Evolutionary conservation across 2,113 vertebrate species (phyloP).

Genomic region (Eptatretus burgeri): DNA sequence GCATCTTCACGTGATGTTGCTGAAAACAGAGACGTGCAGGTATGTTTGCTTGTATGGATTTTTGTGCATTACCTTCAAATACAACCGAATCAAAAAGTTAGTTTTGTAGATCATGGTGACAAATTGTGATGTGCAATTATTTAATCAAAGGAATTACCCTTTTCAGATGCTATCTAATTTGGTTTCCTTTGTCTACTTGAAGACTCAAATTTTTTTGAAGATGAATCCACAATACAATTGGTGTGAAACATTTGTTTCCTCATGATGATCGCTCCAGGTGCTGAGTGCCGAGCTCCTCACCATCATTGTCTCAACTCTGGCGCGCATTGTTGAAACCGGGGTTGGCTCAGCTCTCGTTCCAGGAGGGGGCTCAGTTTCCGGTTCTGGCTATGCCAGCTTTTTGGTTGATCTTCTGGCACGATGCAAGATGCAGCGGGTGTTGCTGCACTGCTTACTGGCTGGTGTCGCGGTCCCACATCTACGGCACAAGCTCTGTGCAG

Average conservation of each 20-base stretch:
- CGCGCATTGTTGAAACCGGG: constrained; percentile 41
- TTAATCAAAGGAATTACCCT: too few relatives aligned
- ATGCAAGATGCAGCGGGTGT: constrained; percentile 92
- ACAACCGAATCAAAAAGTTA: too few relatives aligned
- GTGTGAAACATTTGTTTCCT: too few relatives aligned
- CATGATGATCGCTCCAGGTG: constrained; percentile 15
- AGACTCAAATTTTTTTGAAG: too few relatives aligned
- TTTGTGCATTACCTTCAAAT: too few relatives aligned
- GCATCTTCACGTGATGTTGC: constrained; percentile 52
- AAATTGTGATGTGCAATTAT: too few relatives aligned
- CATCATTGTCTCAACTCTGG: constrained; percentile 60
- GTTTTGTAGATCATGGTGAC: too few relatives aligned
- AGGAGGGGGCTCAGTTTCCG: constrained; percentile 26
- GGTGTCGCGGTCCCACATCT: constrained; percentile 88
- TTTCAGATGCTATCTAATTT: too few relatives aligned
- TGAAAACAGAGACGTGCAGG: constrained; percentile 79
- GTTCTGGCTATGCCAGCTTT: constrained; percentile 86
- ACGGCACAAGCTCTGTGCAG: constrained; percentile 27
- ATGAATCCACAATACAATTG: too few relatives aligned
- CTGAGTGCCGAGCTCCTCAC: constrained; percentile 83
- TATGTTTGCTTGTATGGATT: background rate
- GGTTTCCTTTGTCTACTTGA: too few relatives aligned
- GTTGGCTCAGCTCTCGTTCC: background rate
- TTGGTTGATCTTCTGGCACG: constrained; percentile 82
- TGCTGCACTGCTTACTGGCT: constrained; percentile 70